Conservation (phyloP, 2,797 vertebrate genomes). For the Acanthurus tractus region DNA sequence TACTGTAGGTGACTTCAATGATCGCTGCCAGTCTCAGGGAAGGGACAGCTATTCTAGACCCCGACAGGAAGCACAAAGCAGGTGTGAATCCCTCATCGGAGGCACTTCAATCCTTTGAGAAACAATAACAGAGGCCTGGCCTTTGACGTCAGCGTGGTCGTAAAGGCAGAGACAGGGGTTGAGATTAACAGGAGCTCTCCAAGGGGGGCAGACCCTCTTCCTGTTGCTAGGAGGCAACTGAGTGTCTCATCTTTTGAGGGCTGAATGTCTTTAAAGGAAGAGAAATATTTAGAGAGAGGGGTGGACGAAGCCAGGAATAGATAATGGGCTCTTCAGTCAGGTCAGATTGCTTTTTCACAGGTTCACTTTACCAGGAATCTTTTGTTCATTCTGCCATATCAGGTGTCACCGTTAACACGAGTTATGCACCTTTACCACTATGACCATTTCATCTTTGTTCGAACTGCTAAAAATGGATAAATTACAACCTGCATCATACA, state of each 20-base stretch:
- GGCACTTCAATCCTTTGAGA: conserved; percentile 57
- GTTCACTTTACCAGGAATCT: background rate
- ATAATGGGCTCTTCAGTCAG: conserved; percentile 47
- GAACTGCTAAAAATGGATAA: conserved; percentile 1
- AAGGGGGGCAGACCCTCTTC: conserved; percentile 59
- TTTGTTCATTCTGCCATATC: conserved; percentile 8
- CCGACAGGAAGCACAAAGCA: conserved; percentile 65
- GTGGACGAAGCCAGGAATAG: conserved; percentile 37
- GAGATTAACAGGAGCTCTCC: conserved; percentile 67
- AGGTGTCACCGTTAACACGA: conserved; percentile 1
- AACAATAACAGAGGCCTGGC: conserved; percentile 64
- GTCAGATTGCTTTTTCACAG: conserved; percentile 24
- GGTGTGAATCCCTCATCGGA: conserved; percentile 64
- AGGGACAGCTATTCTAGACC: conserved; percentile 61
- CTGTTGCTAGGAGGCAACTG: conserved; percentile 66
- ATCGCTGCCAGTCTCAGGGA: conserved; percentile 37
- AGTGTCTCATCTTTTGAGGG: conserved; percentile 63
- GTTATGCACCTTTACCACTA: background rate
- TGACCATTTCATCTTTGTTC: too few relatives aligned
- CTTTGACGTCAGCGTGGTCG: conserved; percentile 73
- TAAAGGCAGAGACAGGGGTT: conserved; percentile 62
- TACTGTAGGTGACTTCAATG: conserved; percentile 63
- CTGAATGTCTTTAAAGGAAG: conserved; percentile 46
- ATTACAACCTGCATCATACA: background rate
- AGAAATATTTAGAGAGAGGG: conserved; percentile 38